These are phyloP conservation scores for Pyrocoelia pectoralis DNA, from an alignment of 2,888 invertebrate genomes.

Conservation along the genomic window DNA sequence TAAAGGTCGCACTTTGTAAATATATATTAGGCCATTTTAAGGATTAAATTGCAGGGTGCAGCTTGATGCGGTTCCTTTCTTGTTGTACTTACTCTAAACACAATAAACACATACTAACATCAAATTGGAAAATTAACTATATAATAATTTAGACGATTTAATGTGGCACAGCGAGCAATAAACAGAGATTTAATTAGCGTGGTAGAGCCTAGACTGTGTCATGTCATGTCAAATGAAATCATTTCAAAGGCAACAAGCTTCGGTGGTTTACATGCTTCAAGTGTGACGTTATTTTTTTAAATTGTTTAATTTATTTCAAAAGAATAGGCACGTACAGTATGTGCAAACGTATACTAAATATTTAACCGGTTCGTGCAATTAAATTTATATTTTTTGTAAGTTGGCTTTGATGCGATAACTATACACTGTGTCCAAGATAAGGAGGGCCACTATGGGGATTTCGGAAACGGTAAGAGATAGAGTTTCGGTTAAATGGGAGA, in stretches of 20 bases:
- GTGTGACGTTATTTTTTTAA: not conserved
- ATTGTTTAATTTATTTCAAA: not conserved
- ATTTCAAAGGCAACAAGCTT: not conserved
- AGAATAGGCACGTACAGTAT: not conserved
- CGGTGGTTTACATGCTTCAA: constrained; percentile 5
- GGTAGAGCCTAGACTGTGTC: not conserved
- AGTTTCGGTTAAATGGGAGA: too few species aligned
- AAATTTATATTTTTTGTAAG: too few species aligned
- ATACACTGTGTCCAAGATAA: too few species aligned
- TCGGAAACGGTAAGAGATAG: too few species aligned
- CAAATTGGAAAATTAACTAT: constrained; percentile 1
- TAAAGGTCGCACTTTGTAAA: not conserved
- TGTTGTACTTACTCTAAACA: too few species aligned
- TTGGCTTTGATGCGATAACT: too few species aligned
- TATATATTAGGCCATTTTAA: not conserved
- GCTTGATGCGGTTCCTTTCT: too few species aligned
- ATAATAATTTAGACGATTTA: not conserved
- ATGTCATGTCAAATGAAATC: constrained; percentile 15
- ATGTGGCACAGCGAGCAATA: not conserved
- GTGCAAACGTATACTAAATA: not conserved
- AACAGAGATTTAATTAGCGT: constrained; percentile 14
- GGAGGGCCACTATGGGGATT: too few species aligned
- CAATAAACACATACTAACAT: not conserved
- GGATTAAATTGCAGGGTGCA: too few species aligned
- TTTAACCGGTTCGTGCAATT: too few species aligned